These are phyloP conservation scores for Orussus abietinus DNA, from an alignment of 1,140 invertebrate genomes.

Conservation along the genomic window DNA sequence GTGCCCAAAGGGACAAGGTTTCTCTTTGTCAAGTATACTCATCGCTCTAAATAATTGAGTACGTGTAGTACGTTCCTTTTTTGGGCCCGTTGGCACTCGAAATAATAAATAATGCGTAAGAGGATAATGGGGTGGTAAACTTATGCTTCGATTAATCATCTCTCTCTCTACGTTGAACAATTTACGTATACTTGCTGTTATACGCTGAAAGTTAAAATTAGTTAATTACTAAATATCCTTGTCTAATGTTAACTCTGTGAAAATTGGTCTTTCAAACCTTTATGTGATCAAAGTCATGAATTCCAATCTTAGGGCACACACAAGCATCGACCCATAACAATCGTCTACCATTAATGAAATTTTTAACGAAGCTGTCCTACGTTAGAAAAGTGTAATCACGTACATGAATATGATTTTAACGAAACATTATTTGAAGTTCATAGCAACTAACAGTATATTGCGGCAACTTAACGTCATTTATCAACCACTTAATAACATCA, in stretches of 20 bases:
- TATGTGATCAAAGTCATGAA: slow-evolving; percentile 12
- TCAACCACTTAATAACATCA: slow-evolving; percentile 15
- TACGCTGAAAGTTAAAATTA: slow-evolving; percentile 6
- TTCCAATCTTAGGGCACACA: slow-evolving; percentile 14
- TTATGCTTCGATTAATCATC: slow-evolving; percentile 12
- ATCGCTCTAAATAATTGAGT: slow-evolving; percentile 11
- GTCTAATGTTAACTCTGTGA: not conserved
- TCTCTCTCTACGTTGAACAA: slow-evolving; percentile 13
- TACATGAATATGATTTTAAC: not conserved
- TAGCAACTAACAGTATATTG: slow-evolving; percentile 13
- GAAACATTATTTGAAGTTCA: not conserved
- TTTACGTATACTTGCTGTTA: slow-evolving; percentile 11
- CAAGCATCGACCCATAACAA: slow-evolving; percentile 12
- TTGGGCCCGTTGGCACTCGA: slow-evolving; percentile 16
- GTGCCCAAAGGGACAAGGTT: slow-evolving; percentile 11
- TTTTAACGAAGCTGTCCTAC: slow-evolving; percentile 11
- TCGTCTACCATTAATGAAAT: slow-evolving; percentile 19
- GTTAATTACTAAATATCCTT: not conserved
- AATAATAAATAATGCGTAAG: slow-evolving; percentile 18
- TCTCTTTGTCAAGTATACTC: slow-evolving; percentile 10
- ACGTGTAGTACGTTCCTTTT: slow-evolving; percentile 7
- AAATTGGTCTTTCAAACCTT: slow-evolving; percentile 6
- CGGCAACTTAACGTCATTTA: slow-evolving; percentile 11
- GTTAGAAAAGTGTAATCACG: not conserved
- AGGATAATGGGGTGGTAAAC: slow-evolving; percentile 17